Conservation (phyloP, 2,113 vertebrate species). For the Lichenostomus cassidix region DNA sequence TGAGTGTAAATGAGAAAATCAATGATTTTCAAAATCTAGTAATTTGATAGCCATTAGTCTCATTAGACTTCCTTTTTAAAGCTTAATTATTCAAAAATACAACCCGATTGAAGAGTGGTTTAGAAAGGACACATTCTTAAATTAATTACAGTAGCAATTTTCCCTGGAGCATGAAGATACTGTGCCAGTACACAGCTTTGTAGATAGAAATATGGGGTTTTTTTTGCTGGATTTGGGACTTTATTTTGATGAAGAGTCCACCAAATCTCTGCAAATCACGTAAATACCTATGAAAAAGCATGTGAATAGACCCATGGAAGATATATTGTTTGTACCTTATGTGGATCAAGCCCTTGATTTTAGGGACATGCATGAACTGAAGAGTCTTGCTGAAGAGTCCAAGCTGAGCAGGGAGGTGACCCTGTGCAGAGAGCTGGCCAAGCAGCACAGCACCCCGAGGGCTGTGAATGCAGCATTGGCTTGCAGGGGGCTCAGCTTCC, state of each 20-base stretch:
- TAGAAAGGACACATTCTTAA: constrained; percentile 61
- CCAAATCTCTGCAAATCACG: background rate
- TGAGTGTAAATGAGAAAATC: constrained; percentile 71
- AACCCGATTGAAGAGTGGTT: constrained; percentile 53
- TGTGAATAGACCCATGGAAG: background rate
- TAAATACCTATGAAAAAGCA: background rate
- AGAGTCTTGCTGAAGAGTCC: background rate
- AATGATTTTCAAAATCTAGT: constrained; percentile 75
- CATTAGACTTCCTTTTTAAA: constrained; percentile 74
- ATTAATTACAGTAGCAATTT: constrained; percentile 65
- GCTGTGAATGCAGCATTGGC: background rate
- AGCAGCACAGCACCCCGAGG: accelerated
- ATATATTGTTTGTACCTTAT: background rate
- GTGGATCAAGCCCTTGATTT: background rate
- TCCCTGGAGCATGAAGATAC: constrained; percentile 8
- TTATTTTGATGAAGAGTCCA: background rate
- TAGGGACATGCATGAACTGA: background rate
- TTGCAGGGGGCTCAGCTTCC: background rate
- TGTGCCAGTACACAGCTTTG: background rate
- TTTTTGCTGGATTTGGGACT: background rate
- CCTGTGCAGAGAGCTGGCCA: background rate
- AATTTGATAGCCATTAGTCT: constrained; percentile 79
- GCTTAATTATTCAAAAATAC: constrained; percentile 74
- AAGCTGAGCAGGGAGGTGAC: background rate
- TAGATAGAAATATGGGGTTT: background rate